Conservation (phyloP, 2,113 vertebrate genomes). For the Carassius gibelio region DNA sequence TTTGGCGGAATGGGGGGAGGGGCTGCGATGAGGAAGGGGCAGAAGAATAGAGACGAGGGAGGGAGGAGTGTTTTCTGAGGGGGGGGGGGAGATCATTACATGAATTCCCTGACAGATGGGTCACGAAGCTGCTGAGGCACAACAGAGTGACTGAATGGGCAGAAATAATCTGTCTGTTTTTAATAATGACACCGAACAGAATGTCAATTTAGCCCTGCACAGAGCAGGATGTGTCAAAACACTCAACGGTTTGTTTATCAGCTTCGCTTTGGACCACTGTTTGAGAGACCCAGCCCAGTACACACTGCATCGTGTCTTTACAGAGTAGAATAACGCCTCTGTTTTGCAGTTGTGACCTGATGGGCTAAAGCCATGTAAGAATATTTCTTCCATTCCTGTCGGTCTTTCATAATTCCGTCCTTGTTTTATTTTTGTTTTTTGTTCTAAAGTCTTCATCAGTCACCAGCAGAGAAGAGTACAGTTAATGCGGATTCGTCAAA, state of each 20-base stretch:
- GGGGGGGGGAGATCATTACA: slow-evolving; percentile 51
- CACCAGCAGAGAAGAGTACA: slow-evolving; percentile 91
- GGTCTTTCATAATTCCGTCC: background rate
- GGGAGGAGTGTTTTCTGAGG: slow-evolving; percentile 29
- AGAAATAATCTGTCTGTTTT: slow-evolving; percentile 55
- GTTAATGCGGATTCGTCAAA: slow-evolving; percentile 92
- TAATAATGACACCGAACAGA: slow-evolving; percentile 57
- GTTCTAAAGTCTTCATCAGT: slow-evolving; percentile 87
- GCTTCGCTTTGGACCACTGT: slow-evolving; percentile 31
- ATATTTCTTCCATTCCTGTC: too few relatives aligned
- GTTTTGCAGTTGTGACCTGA: slow-evolving; percentile 8
- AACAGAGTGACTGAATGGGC: slow-evolving; percentile 55
- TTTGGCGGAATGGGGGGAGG: slow-evolving; percentile 15
- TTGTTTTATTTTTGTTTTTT: background rate
- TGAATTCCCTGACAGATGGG: slow-evolving; percentile 61
- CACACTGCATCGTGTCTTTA: background rate
- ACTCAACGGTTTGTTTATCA: slow-evolving; percentile 52
- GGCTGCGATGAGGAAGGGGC: slow-evolving; percentile 25
- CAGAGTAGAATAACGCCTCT: background rate
- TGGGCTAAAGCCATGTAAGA: background rate
- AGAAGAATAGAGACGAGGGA: slow-evolving; percentile 33
- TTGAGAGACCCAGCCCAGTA: slow-evolving; percentile 13
- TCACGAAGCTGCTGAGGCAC: slow-evolving; percentile 50
- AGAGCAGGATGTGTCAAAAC: slow-evolving; percentile 56
- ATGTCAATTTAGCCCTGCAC: slow-evolving; percentile 49